phyloP scores from a whole-genome alignment of 2,113 vertebrate genomes.

The Neodon shergylaensis region DNA sequence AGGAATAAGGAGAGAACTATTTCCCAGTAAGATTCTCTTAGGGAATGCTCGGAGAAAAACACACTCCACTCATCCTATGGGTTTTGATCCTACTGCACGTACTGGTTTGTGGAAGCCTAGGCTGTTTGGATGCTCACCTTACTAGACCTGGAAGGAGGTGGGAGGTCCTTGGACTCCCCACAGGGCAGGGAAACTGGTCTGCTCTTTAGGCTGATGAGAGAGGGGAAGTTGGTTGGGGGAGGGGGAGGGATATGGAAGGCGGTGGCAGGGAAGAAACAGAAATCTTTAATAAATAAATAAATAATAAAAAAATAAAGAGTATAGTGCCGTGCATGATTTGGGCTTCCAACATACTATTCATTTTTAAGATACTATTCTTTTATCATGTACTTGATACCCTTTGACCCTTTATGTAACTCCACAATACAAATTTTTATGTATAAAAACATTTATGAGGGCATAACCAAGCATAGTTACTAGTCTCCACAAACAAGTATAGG shows the following conservation, averaged over 20 bases:
- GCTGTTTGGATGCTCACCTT: too few species aligned
- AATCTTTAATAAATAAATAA: too few species aligned
- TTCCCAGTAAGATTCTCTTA: neutral
- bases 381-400: neutral
- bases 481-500: conserved; percentile 6
- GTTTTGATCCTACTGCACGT: too few species aligned
- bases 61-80: neutral
- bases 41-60: neutral
- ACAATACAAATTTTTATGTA: neutral
- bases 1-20: neutral
- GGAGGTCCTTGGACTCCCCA: too few species aligned
- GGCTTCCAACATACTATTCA: neutral
- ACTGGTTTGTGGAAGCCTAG: too few species aligned
- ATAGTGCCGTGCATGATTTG: neutral
- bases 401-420: neutral
- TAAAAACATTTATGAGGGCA: neutral
- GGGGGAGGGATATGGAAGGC: too few species aligned
- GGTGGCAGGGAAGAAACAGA: too few species aligned
- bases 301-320: too few species aligned
- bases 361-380: neutral
- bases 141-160: too few species aligned
- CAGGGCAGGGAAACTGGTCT: too few species aligned
- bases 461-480: neutral
- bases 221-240: too few species aligned
- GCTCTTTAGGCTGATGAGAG: too few species aligned